Evolutionary conservation across 2,888 invertebrate species (phyloP), one percentile per base, ranked within the genome.

Genomic region (Patella pellucida): DNA sequence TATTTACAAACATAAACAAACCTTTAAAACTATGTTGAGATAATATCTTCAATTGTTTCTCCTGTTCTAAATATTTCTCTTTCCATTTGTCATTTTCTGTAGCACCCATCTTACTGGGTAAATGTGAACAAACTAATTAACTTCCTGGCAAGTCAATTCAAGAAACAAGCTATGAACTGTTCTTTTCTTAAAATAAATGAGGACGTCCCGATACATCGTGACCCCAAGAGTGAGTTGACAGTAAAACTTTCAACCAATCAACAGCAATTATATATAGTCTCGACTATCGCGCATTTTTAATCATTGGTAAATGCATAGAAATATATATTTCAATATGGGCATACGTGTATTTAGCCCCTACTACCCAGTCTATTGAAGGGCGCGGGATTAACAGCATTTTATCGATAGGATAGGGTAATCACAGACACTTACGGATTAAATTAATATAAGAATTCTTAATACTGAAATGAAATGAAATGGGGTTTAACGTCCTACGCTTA

Each of bases 41-140:
- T 69, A 81, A 73, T 19, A 77, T 76, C 56, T 78, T 78, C 50
- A 81, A 62, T 68, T 73, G 68, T 27, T 78, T 74, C 52, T 81
- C 79, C 41, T 76, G 52, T n/a, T 81, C 77, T 50, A 56, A 51
- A 75, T 74, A 79, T 70, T 79, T 81, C 62, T 71, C 69, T 54
- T 56, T 71, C 79, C 81, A 79, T 52, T 74, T 67, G 15, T 76
- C 75, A 9, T 62, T 27, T 9, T 41, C 71, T 9, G 41, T 41
- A 41, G 9, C 41, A 41, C 41, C 41, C 41, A 41, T 41, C 9
- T 41, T 41, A 41, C 41, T 41, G 41, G 41, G 9, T 9, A 41
- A 41, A 41, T 41, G 41, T 41, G 41, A 41, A 41, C 41, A 41
- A 41, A 41, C 41, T 41, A 41, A 41, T 41, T 41, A 41, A 41